Percentiles rank a stretch among this genome's conserved stretches.
These are phyloP conservation scores for Neotragus moschatus DNA, from an alignment of 2,113 vertebrate species.

Conservation along the genomic window DNA sequence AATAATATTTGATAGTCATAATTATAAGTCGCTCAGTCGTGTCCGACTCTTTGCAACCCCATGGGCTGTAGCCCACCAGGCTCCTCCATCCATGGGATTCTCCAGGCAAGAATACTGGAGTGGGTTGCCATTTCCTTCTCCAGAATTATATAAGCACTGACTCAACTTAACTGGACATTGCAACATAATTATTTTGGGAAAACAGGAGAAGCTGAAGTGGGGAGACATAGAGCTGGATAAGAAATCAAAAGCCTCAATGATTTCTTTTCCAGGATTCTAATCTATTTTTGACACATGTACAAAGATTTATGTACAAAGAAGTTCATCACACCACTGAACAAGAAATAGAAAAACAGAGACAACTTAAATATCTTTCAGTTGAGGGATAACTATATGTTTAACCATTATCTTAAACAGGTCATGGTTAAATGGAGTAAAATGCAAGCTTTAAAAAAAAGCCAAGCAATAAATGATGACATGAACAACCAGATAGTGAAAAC, in stretches of 20 bases:
- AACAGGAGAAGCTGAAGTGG: background rate
- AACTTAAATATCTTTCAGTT: background rate
- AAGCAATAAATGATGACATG: background rate
- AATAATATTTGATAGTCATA: background rate
- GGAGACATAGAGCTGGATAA: background rate
- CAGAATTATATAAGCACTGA: background rate
- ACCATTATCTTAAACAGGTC: background rate
- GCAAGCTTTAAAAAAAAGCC: background rate
- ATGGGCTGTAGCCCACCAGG: too few species aligned
- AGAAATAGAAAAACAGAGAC: background rate
- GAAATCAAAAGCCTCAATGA: background rate
- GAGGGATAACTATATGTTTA: background rate
- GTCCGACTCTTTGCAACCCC: too few species aligned
- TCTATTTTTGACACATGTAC: background rate
- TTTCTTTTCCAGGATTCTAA: background rate
- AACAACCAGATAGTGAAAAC: background rate
- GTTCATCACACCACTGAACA: background rate
- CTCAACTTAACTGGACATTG: background rate
- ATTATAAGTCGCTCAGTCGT: too few species aligned
- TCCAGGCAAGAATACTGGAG: too few species aligned
- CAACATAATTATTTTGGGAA: background rate
- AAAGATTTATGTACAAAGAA: background rate
- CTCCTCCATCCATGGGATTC: too few species aligned
- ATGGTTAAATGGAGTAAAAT: background rate
- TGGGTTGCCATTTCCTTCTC: too few species aligned